Base-by-base conservation (phyloP, 1,140 invertebrate species). In the Pachyrhynchus sulphureomaculatus region DNA sequence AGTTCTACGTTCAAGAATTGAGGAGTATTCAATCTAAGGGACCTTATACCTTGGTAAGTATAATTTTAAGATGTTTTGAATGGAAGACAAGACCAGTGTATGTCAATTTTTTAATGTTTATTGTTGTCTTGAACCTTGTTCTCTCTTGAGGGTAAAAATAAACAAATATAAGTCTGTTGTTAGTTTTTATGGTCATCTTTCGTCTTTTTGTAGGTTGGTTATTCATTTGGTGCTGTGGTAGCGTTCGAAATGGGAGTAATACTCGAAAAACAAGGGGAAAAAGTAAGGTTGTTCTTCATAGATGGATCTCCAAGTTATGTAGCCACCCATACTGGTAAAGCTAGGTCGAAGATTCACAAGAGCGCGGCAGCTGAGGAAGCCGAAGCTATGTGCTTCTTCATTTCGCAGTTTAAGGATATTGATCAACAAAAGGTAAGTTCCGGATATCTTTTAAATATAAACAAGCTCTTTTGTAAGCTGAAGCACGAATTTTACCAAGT, bases 281-380 rank as follows among this genome's bases (percentile, higher is more conserved):
- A 78, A 21, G 80, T 83, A 0, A 79, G 81, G n/a, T 75, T 93
- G n/a, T 84, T 91, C 32, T 81, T 98, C 45, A 79, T 98, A 36
- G 96, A 98, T 78, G 95, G 95, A 15, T 95, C 95, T 1, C 93
- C 92, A 8, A 84, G 86, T n/a, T 97, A 91, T 76, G 86, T 98
- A 1, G 86, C 85, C 23, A 83, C 86, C 39, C 91, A 96, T 75
- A 89, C 87, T 12, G 84, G 83, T 70, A 80, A 81, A 69, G 77
- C 87, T 78, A 82, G 83, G 76, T 66, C 84, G 75, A 80, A 83
- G 71, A 63, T 62, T 48, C 65, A 70, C 58, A 64, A 76, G 39
- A 73, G 78, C 44, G 67, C 71, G 44, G 70, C 77, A 49, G 78
- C 80, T 48, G 82, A 87, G 65, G 84, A 91, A 70, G 83, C 84